Percentiles rank a stretch among this genome's conserved stretches.
Conservation (phyloP, 2,888 invertebrate genomes). For the Carpatolechia fugitivella region DNA sequence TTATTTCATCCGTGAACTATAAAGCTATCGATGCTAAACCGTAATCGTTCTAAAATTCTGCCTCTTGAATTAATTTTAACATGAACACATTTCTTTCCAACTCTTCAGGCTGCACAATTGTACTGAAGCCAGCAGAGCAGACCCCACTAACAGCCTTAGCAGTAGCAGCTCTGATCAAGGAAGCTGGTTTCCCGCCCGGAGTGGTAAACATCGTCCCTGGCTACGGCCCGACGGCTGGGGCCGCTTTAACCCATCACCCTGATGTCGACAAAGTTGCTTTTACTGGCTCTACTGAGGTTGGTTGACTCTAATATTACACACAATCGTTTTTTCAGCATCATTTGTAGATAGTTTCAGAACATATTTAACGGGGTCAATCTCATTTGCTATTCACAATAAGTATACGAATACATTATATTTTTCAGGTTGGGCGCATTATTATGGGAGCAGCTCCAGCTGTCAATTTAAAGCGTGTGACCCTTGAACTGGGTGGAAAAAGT, state of each 20-base stretch:
- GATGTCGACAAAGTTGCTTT: slow-evolving; percentile 95
- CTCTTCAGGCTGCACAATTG: slow-evolving; percentile 85
- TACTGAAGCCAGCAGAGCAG: slow-evolving; percentile 97
- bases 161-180: slow-evolving; percentile 89
- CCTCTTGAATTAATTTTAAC: no score
- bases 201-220: slow-evolving; percentile 96
- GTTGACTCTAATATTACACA: not conserved
- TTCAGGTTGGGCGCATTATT: slow-evolving; percentile 78
- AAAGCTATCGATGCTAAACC: no score
- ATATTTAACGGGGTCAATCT: no score
- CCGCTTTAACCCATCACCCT: slow-evolving; percentile 85
- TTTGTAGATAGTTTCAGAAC: no score
- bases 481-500: slow-evolving; percentile 95
- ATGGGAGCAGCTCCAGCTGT: slow-evolving; percentile 84
- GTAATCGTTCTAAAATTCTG: no score
- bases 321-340: not conserved
- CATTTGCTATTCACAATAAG: no score
- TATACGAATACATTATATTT: no score
- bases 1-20: no score
- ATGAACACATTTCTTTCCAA: no score
- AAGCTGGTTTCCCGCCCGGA: slow-evolving; percentile 95
- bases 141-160: slow-evolving; percentile 95
- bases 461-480: slow-evolving; percentile 89
- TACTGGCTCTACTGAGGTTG: slow-evolving; percentile 69
- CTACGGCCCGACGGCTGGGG: slow-evolving; percentile 89